A percentile compares a stretch with the other conserved stretches of the same genome.
These are phyloP conservation scores for Tympanuchus pallidicinctus DNA, from an alignment of 2,113 vertebrate genomes.

Conservation along the genomic window DNA sequence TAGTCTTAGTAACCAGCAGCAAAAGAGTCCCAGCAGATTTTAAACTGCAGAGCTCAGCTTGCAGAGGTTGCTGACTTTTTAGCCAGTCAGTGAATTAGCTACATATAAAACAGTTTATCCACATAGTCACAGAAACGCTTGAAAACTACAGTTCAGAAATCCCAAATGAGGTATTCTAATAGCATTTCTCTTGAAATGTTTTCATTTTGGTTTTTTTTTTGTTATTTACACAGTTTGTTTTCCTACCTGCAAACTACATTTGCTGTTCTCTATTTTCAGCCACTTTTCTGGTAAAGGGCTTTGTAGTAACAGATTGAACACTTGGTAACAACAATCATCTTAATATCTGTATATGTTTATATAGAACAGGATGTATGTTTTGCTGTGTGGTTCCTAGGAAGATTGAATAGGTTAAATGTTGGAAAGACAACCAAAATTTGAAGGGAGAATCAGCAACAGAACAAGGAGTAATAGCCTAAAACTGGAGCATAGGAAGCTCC, in stretches of 20 bases:
- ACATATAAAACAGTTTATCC: neutral
- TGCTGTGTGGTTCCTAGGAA: too few species aligned
- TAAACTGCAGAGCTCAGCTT: neutral
- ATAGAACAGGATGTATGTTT: too few species aligned
- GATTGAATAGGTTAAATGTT: neutral
- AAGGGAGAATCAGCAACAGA: neutral
- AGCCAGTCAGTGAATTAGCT: neutral
- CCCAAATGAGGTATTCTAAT: neutral
- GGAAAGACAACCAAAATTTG: fast-evolving
- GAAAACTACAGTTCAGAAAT: neutral
- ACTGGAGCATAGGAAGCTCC: too few species aligned
- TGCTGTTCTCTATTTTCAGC: neutral
- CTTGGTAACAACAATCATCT: neutral
- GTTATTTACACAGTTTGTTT: neutral
- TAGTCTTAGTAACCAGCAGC: neutral
- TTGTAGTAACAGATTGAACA: neutral
- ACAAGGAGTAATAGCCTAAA: too few species aligned
- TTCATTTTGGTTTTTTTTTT: neutral
- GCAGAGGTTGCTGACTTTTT: neutral
- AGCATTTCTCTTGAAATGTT: neutral
- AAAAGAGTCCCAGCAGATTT: neutral
- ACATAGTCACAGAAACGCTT: neutral
- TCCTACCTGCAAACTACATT: neutral
- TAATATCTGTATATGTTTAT: too few species aligned
- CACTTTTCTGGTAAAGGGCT: neutral